These are phyloP conservation scores for Ameiurus melas DNA, from an alignment of 2,113 vertebrate species.

Conservation along the genomic window DNA sequence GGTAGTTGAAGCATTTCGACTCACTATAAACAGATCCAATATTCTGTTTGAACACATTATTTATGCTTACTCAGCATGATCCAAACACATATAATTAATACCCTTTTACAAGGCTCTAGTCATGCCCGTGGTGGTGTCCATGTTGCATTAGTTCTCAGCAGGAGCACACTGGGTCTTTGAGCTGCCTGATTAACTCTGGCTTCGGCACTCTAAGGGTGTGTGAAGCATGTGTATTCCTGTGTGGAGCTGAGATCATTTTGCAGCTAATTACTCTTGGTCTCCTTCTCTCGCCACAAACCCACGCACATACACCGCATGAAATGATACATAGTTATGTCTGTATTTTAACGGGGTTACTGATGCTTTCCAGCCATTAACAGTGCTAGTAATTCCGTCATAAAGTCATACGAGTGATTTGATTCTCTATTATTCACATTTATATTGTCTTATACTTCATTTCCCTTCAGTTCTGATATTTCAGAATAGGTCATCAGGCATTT, in stretches of 20 bases:
- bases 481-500: neutral
- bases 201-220: constrained; percentile 18
- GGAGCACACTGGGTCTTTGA: neutral
- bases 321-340: neutral
- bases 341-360: neutral
- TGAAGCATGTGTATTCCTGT: constrained; percentile 1
- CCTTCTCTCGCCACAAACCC: neutral
- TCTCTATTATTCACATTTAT: neutral
- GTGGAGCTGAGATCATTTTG: neutral
- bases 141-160: neutral
- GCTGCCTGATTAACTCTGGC: constrained; percentile 25
- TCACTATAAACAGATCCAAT: neutral
- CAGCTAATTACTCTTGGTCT: neutral
- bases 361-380: neutral
- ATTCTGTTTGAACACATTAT: neutral
- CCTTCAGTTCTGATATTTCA: neutral
- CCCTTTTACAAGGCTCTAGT: no score
- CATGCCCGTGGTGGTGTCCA: neutral
- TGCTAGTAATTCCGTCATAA: neutral
- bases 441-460: neutral
- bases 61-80: neutral
- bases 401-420: neutral
- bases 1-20: neutral
- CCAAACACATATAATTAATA: constrained; percentile 7
- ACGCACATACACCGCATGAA: neutral